phyloP scores from a whole-genome alignment of 2,113 vertebrate genomes.

The Zapus hudsonius region DNA sequence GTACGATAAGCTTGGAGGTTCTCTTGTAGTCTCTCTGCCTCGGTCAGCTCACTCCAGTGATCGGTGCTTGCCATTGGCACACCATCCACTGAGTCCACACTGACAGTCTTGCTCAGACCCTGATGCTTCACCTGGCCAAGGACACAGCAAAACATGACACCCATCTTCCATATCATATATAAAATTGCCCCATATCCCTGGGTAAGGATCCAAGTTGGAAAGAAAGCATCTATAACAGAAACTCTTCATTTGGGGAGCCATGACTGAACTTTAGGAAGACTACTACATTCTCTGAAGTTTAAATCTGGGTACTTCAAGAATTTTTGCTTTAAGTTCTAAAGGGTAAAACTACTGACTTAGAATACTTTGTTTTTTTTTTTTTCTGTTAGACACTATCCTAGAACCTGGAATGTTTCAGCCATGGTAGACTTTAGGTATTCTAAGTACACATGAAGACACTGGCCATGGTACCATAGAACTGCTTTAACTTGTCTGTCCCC shows the following conservation, averaged over 20 bases:
- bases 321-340: background rate
- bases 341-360: background rate
- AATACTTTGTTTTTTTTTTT: background rate
- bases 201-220: background rate
- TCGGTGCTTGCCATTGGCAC: conserved; percentile 80
- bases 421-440: background rate
- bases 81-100: conserved; percentile 77
- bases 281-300: background rate
- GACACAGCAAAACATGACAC: background rate
- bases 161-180: background rate
- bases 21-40: conserved; percentile 82
- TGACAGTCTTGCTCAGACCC: conserved; percentile 77
- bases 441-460: background rate
- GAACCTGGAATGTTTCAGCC: background rate
- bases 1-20: conserved; percentile 85
- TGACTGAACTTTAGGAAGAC: background rate
- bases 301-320: background rate
- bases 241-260: background rate
- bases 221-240: background rate
- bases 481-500: background rate
- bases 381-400: background rate
- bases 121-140: conserved; percentile 82
- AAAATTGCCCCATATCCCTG: background rate
- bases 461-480: background rate
- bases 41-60: conserved; percentile 81